A percentile compares a stretch with the other conserved stretches of the same genome.
Conservation (phyloP, 1,140 invertebrate genomes). For the Schmidtea mediterranea region DNA sequence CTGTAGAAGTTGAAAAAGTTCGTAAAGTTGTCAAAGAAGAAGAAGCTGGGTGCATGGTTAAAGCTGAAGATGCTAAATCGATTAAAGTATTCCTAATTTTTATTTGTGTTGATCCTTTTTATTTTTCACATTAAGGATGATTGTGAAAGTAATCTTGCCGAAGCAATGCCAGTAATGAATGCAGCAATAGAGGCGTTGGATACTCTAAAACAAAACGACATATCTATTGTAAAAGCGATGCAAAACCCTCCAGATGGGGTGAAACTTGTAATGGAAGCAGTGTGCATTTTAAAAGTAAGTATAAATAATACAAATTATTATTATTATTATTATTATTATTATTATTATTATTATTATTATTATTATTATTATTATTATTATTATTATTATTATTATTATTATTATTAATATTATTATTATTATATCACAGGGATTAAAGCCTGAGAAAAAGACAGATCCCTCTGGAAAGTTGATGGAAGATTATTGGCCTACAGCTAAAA, state of each 20-base stretch:
- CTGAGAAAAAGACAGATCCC: constrained; percentile 19
- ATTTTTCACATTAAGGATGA: constrained; percentile 15
- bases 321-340: not conserved
- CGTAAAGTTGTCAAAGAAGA: constrained; percentile 22
- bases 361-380: not conserved
- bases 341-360: not conserved
- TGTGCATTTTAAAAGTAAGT: constrained; percentile 24
- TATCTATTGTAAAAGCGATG: constrained; percentile 23
- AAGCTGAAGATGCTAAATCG: constrained; percentile 19
- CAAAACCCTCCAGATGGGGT: constrained; percentile 22
- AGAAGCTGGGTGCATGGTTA: constrained; percentile 18
- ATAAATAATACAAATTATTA: constrained; percentile 1
- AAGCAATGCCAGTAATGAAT: constrained; percentile 25
- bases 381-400: constrained; percentile 54
- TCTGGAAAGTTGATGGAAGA: constrained; percentile 21
- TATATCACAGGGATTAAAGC: constrained; percentile 25
- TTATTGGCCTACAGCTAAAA: constrained; percentile 24
- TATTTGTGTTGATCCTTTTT: not conserved
- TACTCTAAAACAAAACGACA: constrained; percentile 26
- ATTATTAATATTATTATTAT: no score
- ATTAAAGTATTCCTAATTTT: constrained; percentile 18
- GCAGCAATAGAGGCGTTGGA: constrained; percentile 23
- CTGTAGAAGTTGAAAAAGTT: constrained; percentile 20
- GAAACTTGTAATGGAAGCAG: constrained; percentile 25
- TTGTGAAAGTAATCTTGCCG: constrained; percentile 21